Percentiles rank a stretch among this genome's conserved stretches.
Conservation (phyloP, 2,113 vertebrate genomes). For the Gambusia holbrooki region DNA sequence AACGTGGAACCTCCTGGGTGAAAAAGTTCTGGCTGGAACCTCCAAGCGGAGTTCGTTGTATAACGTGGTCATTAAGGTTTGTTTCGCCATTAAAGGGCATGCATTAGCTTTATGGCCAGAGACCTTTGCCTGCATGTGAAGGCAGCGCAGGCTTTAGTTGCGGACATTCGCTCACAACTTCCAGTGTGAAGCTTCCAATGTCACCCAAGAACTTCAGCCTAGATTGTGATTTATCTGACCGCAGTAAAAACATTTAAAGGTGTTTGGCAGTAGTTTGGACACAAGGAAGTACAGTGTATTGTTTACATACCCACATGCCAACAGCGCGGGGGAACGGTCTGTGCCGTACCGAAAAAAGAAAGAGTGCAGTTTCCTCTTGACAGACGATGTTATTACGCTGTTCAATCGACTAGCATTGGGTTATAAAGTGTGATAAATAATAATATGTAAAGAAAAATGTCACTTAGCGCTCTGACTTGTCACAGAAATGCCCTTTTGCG, state of each 20-base stretch:
- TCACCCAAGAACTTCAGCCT: not conserved
- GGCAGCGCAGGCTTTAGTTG: slow-evolving; percentile 13
- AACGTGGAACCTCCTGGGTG: not conserved
- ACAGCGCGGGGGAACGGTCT: slow-evolving; percentile 53
- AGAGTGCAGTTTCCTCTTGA: slow-evolving; percentile 18
- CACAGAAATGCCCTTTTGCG: slow-evolving; percentile 22
- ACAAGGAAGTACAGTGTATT: slow-evolving; percentile 35
- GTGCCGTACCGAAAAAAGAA: slow-evolving; percentile 25
- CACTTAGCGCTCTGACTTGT: not conserved
- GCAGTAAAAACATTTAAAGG: slow-evolving; percentile 12
- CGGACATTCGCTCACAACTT: slow-evolving; percentile 29
- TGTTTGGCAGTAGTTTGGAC: slow-evolving; percentile 22
- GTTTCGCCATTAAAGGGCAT: slow-evolving; percentile 75
- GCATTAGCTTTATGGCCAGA: slow-evolving; percentile 58
- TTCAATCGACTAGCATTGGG: not conserved
- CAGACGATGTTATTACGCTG: not conserved
- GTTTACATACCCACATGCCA: slow-evolving; percentile 56
- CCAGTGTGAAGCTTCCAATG: slow-evolving; percentile 15
- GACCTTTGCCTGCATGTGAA: slow-evolving; percentile 65
- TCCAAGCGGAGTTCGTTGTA: slow-evolving; percentile 37
- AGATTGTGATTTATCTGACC: not conserved
- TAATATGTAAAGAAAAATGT: not conserved
- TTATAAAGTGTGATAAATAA: not conserved
- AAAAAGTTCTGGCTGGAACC: slow-evolving; percentile 43
- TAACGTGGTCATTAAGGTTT: slow-evolving; percentile 49